Evolutionary conservation across 2,888 invertebrate species (phyloP), one percentile per base, ranked within the genome.

Genomic region (Netelia inedita): DNA sequence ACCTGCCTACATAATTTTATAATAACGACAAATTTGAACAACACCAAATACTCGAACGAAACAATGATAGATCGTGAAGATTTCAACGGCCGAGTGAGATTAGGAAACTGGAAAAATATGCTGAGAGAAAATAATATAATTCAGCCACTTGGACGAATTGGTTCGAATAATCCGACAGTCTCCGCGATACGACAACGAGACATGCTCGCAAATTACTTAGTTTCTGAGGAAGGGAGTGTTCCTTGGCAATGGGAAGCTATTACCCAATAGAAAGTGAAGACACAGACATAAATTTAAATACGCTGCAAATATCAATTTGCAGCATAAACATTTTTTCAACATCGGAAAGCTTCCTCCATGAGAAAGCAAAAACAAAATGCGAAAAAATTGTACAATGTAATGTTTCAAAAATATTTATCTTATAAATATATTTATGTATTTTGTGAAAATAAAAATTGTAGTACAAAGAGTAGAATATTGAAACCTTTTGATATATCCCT

Each of bases 1-100:
- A 50, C 50, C 21, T 68, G 68, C 23, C 21, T 68, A 50, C 68
- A 68, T 23, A 50, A 68, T 68, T 66, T 66, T 46, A 46, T 66
- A 66, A 66, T 66, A 63, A 63, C 63, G 28, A 63, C 41, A 11
- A 66, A 46, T 46, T 8, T 66, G 43, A 43, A 43, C 10, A 66
- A 66, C 11, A 16, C 66, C 9, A 16, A 43, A 11, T 41, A 41
- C 41, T 63, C 35, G 63, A 63, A 63, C 28, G 63, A 63, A 11
- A 21, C 11, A 21, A 66, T 66, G 66, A 41, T 28, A 63, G 63
- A 63, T 63, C 14, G 41, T 35, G 63, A 63, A 63, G 35, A 63
- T 41, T 63, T 10, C 41, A 63, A 63, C 41, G 63, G 63, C 41
- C 63, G 21, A 63, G 28, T 63, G 41, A 63, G 41, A 63, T 63